Base-by-base conservation (phyloP, 2,888 invertebrate species). In the Hypercompe scribonia region DNA sequence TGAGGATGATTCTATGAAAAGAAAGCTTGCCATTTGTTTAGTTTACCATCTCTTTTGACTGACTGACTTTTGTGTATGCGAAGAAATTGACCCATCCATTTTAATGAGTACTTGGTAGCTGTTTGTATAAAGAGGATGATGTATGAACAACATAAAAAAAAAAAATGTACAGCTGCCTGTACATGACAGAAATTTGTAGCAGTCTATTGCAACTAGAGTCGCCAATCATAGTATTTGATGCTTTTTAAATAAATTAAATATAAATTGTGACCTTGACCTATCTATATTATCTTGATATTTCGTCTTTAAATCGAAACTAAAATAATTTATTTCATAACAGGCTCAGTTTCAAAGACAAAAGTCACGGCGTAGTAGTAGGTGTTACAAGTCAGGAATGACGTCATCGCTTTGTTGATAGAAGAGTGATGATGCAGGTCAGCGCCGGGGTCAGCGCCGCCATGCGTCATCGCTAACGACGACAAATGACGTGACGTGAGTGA, bases 381-480 rank as follows among this genome's bases (percentile, higher is more conserved):
- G 42, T 71, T 31, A 58, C 64, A 54, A 71, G 66, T 68, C 61
- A 39, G 54, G 67, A 33, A 66, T 79, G 77, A 79, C 83, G 72
- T 85, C 85, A 84, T 78, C 76, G 71, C 74, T 81, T 81, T 85
- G 86, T 87, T 91, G 92, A 91, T 91, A 88, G 90, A 92, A 95
- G 95, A 95, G 89, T 91, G 93, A 95, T 95, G 93, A 90, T 87
- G 89, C 88, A 88, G 93, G 95, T 93, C 93, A 91, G 80, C 83
- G 80, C 80, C 85, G 90, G 90, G 95, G 95, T 95, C 95, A 94
- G 90, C 90, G 84, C 82, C 90, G 93, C 89, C 93, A 92, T 95
- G 92, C 92, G 94, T 95, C 95, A 95, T 95, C 93, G 90, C 92
- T 95, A 95, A 95, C 92, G 95, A 95, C 95, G 95, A 95, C 95